A percentile compares a stretch with the other conserved stretches of the same genome.
These are phyloP conservation scores for Hyles lineata DNA, from an alignment of 2,888 invertebrate genomes.

Conservation along the genomic window DNA sequence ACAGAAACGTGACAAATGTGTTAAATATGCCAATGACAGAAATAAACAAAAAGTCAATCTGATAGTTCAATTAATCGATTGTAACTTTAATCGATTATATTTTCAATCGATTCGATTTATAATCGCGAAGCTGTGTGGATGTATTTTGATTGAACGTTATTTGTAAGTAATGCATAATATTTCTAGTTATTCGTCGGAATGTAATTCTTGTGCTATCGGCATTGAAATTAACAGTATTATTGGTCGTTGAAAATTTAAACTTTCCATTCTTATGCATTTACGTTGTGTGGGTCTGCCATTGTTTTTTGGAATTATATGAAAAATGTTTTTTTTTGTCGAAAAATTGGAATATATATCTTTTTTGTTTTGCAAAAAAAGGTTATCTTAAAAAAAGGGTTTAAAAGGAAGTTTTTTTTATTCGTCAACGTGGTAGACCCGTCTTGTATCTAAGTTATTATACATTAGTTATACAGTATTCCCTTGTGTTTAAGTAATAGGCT, in stretches of 20 bases:
- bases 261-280: slow-evolving; percentile 21
- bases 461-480: neutral
- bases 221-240: slow-evolving; percentile 19
- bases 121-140: neutral
- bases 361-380: neutral
- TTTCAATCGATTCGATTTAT: no score
- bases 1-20: no score
- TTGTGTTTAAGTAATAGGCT: neutral
- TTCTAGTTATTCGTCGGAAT: neutral
- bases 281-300: neutral
- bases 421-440: neutral
- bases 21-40: no score
- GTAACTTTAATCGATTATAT: no score
- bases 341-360: neutral
- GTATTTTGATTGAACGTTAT: neutral
- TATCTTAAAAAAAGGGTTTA: neutral
- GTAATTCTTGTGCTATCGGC: neutral
- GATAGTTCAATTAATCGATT: no score
- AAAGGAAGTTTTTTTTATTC: neutral
- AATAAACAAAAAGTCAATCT: no score
- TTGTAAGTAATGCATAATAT: slow-evolving; percentile 17
- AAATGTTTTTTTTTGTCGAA: neutral
- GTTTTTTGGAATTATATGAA: no score
- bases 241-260: neutral
- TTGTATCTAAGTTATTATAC: neutral